Evolutionary conservation across 2,888 invertebrate genomes (phyloP).

Genomic region (Dysmachus trigonus): DNA sequence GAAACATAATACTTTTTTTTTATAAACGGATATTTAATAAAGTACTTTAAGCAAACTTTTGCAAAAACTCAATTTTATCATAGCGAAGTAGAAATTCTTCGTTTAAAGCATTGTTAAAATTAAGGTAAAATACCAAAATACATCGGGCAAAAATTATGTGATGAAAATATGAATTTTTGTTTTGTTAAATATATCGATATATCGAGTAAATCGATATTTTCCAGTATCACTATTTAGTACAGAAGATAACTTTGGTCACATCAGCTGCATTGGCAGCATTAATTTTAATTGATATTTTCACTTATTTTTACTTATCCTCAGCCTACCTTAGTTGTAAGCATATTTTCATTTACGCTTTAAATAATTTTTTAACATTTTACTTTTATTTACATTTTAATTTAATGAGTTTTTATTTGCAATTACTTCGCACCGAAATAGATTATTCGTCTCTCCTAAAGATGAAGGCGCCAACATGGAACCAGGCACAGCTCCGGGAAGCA

Average conservation of each 20-base stretch:
- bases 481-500: slow-evolving; percentile 77
- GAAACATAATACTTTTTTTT: too few relatives aligned
- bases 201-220: too few relatives aligned
- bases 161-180: too few relatives aligned
- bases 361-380: neutral
- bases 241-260: neutral
- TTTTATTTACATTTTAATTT: slow-evolving; percentile 52
- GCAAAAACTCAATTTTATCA: too few relatives aligned
- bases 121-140: too few relatives aligned
- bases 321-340: neutral
- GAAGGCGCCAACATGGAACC: slow-evolving; percentile 80
- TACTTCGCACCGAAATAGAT: slow-evolving; percentile 58
- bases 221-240: neutral
- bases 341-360: neutral
- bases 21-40: too few relatives aligned
- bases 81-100: too few relatives aligned
- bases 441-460: slow-evolving; percentile 74
- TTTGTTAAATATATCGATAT: too few relatives aligned
- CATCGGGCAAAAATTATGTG: too few relatives aligned
- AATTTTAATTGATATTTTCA: neutral
- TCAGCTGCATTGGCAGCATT: neutral
- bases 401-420: slow-evolving; percentile 54
- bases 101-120: too few relatives aligned
- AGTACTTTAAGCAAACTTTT: too few relatives aligned
- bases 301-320: neutral